These are phyloP conservation scores for Bradypodion pumilum DNA, from an alignment of 2,797 vertebrate genomes.

Conservation along the genomic window DNA sequence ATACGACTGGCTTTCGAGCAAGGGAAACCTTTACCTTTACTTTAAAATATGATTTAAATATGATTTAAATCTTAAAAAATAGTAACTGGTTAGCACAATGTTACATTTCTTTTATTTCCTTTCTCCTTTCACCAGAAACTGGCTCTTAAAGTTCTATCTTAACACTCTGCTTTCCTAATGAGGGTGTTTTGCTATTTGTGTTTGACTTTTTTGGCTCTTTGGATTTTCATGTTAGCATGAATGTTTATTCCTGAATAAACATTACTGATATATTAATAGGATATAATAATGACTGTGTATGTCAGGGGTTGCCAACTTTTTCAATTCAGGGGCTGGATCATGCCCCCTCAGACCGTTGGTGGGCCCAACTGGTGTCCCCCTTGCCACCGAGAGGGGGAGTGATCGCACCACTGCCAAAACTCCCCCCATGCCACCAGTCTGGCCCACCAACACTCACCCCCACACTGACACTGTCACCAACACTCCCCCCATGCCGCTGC, in stretches of 20 bases:
- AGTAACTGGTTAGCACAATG: conserved; percentile 17
- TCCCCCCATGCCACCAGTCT: no score
- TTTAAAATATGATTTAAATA: conserved; percentile 9
- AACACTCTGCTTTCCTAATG: conserved; percentile 41
- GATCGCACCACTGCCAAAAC: no score
- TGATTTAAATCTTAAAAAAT: conserved; percentile 31
- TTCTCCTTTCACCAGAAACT: conserved; percentile 40
- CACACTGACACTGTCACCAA: no score
- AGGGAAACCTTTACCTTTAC: no score
- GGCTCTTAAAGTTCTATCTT: conserved; percentile 72
- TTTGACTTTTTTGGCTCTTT: neutral
- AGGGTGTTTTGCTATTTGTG: neutral
- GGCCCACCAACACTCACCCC: no score
- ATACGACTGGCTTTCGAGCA: no score
- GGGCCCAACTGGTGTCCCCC: no score
- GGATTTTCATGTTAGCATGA: neutral
- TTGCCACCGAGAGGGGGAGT: neutral
- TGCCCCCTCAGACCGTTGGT: no score
- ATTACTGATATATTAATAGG: conserved; percentile 33
- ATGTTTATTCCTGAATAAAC: neutral
- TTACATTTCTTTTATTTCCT: neutral
- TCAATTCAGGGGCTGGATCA: no score
- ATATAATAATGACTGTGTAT: conserved; percentile 31
- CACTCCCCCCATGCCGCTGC: no score
- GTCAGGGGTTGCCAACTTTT: no score